Evolutionary conservation across 2,888 invertebrate genomes (phyloP).

Genomic region (Synergus japonicus): DNA sequence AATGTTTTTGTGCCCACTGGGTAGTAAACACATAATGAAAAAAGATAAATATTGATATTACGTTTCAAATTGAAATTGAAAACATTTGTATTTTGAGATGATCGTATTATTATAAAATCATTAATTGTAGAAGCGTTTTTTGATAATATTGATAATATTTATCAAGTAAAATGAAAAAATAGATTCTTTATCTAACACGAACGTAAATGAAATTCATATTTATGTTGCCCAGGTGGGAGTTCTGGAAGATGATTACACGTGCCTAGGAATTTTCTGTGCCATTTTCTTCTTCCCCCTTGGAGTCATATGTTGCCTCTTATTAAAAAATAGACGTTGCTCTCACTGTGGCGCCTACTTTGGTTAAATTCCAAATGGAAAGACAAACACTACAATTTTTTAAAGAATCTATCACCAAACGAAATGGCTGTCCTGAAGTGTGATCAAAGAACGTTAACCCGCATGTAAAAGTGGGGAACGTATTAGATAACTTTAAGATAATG

Average conservation of each 20-base stretch:
- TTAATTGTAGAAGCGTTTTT: background rate
- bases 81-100: too few species aligned
- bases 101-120: background rate
- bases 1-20: too few species aligned
- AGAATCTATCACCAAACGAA: background rate
- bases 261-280: conserved; percentile 90
- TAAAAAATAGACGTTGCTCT: conserved; percentile 90
- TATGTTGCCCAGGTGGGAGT: conserved; percentile 82
- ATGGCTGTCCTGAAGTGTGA: conserved; percentile 10
- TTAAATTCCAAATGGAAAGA: conserved; percentile 67
- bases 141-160: too few species aligned
- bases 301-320: conserved; percentile 90
- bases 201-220: conserved; percentile 28
- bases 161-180: too few species aligned
- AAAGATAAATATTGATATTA: too few species aligned
- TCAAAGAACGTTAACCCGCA: background rate
- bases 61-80: too few species aligned
- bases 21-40: too few species aligned
- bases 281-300: conserved; percentile 93
- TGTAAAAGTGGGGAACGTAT: background rate
- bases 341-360: conserved; percentile 92
- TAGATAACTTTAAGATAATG: conserved; percentile 1
- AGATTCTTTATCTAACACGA: background rate
- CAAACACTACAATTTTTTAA: background rate
- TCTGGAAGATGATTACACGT: conserved; percentile 92